Conservation (phyloP, 1,140 invertebrate species). For the Drosophila rufa region DNA sequence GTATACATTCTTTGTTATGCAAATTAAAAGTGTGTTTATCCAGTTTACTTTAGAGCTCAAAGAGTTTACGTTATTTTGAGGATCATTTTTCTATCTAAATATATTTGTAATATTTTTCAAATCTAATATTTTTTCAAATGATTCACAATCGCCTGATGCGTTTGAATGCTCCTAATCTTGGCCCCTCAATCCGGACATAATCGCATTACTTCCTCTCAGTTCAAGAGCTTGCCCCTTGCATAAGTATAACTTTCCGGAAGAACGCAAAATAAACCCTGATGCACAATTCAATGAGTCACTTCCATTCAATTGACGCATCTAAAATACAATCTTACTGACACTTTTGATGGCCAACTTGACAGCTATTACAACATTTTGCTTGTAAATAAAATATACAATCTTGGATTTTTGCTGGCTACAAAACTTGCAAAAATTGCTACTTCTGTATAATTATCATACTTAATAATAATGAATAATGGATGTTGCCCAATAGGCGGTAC, state of each 20-base stretch:
- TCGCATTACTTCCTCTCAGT: slow-evolving; percentile 31
- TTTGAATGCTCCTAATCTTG: background rate
- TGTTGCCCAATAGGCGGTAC: slow-evolving; percentile 9
- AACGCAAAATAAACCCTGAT: background rate
- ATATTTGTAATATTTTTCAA: background rate
- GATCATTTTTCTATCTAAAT: too few relatives aligned
- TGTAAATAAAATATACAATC: slow-evolving; percentile 15
- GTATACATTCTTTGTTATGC: background rate
- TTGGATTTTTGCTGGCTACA: background rate
- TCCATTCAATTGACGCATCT: slow-evolving; percentile 12
- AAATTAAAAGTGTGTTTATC: background rate
- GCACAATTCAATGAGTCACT: slow-evolving; percentile 19
- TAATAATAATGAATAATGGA: slow-evolving; percentile 27
- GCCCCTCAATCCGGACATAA: slow-evolving; percentile 25
- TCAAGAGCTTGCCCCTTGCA: slow-evolving; percentile 36
- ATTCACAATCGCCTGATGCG: slow-evolving; percentile 28
- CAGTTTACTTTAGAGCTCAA: too few relatives aligned
- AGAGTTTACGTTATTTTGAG: too few relatives aligned
- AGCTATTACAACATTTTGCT: slow-evolving; percentile 46
- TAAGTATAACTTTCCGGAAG: slow-evolving; percentile 37
- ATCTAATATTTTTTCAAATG: background rate
- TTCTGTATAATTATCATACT: slow-evolving; percentile 20
- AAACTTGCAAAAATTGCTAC: slow-evolving; percentile 9
- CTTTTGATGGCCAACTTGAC: slow-evolving; percentile 36
- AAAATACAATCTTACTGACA: slow-evolving; percentile 9